These are phyloP conservation scores for Capricornis sumatraensis DNA, from an alignment of 2,113 vertebrate species.

Conservation along the genomic window DNA sequence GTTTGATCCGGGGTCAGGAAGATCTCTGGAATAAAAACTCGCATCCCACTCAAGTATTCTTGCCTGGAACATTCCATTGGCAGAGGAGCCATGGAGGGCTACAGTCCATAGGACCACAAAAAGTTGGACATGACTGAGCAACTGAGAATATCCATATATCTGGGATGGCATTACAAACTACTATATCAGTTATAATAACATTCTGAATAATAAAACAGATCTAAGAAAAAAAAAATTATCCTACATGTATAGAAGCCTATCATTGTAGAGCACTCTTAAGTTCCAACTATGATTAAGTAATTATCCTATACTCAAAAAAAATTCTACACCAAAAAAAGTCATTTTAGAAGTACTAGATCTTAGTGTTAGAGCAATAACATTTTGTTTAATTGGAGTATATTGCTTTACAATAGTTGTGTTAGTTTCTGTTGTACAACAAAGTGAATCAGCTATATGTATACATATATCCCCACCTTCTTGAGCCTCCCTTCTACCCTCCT, in stretches of 20 bases:
- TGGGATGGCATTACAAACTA: not conserved
- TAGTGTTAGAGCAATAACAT: not conserved
- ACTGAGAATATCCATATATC: not conserved
- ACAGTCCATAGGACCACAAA: not conserved
- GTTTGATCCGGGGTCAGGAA: not conserved
- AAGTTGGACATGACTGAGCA: accelerated
- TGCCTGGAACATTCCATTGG: not conserved
- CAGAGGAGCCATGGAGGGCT: not conserved
- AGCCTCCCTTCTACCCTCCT: not conserved
- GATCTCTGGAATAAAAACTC: not conserved
- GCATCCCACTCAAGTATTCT: not conserved
- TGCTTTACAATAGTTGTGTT: not conserved
- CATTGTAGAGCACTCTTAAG: not conserved
- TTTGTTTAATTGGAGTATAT: not conserved
- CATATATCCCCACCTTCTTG: not conserved
- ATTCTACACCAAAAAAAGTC: not conserved
- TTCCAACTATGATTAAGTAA: not conserved
- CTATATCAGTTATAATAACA: not conserved
- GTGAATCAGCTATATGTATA: not conserved
- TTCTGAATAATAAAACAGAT: not conserved
- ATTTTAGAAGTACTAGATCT: not conserved
- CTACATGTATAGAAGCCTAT: not conserved
- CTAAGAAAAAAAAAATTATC: not conserved
- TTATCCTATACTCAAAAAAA: not conserved
- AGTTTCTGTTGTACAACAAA: not conserved